Evolutionary conservation across 1,140 invertebrate genomes (phyloP).

Genomic region (Drosophila murphyi): DNA sequence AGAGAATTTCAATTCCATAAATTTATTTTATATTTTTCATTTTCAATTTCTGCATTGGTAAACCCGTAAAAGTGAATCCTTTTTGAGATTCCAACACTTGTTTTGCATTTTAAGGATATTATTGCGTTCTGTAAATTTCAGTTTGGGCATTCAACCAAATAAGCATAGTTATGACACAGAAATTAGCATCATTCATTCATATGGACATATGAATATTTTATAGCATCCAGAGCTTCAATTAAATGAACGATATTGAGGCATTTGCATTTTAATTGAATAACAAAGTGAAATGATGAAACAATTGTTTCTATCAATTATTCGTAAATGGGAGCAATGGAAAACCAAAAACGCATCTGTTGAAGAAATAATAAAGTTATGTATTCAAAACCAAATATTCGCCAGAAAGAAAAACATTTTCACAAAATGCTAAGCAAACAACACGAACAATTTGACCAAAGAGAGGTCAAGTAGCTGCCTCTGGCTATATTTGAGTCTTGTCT

Average conservation of each 20-base stretch:
- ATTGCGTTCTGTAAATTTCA: slow-evolving; percentile 45
- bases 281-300: slow-evolving; percentile 31
- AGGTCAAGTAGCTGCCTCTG: slow-evolving; percentile 46
- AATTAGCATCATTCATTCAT: slow-evolving; percentile 8
- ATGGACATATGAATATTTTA: slow-evolving; percentile 27
- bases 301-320: slow-evolving; percentile 35
- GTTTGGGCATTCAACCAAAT: slow-evolving; percentile 54
- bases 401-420: slow-evolving; percentile 38
- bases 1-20: neutral
- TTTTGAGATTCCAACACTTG: slow-evolving; percentile 24
- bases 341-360: slow-evolving; percentile 32
- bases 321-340: slow-evolving; percentile 7
- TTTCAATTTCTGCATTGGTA: neutral
- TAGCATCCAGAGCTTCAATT: slow-evolving; percentile 35
- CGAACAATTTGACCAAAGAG: slow-evolving; percentile 47
- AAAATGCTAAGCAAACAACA: slow-evolving; percentile 70
- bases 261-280: slow-evolving; percentile 66
- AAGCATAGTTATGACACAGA: slow-evolving; percentile 14
- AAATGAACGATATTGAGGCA: slow-evolving; percentile 17
- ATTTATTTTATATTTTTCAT: neutral
- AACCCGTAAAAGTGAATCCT: neutral
- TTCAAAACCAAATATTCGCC: slow-evolving; percentile 65
- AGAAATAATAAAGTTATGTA: slow-evolving; percentile 65
- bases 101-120: slow-evolving; percentile 27
- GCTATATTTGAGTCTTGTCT: slow-evolving; percentile 65